phyloP scores from a whole-genome alignment of 2,113 vertebrate genomes.

The Tachycineta bicolor region DNA sequence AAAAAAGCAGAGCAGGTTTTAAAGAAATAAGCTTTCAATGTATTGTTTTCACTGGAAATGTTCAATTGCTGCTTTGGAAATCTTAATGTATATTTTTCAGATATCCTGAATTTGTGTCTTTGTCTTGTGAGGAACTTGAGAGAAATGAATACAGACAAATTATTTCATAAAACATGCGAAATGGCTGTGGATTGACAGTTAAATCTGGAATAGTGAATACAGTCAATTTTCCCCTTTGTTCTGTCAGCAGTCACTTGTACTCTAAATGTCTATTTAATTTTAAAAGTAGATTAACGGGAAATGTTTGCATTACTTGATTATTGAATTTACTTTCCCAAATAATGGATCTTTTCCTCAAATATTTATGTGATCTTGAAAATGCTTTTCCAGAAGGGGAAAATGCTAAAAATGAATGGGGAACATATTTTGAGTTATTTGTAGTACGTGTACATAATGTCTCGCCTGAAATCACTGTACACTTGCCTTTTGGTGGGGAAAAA shows the following conservation, averaged over 20 bases:
- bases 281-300: conserved; percentile 32
- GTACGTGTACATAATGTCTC: not conserved
- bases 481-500: not conserved
- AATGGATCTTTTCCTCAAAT: conserved; percentile 34
- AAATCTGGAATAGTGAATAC: conserved; percentile 41
- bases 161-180: conserved; percentile 39
- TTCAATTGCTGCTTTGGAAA: not conserved
- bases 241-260: conserved; percentile 48
- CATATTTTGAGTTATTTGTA: conserved; percentile 38
- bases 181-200: conserved; percentile 54
- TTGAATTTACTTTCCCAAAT: conserved; percentile 44
- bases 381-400: conserved; percentile 15
- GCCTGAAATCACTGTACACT: conserved; percentile 4
- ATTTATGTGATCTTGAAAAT: conserved; percentile 25
- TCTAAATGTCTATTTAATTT: conserved; percentile 57
- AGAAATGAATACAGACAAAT: conserved; percentile 27
- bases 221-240: conserved; percentile 62
- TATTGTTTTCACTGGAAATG: not conserved
- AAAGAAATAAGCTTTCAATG: not conserved
- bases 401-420: not conserved
- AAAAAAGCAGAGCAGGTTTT: not conserved
- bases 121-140: conserved; percentile 27
- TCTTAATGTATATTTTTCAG: conserved; percentile 21
- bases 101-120: conserved; percentile 42
- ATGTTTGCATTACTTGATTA: conserved; percentile 39